Evolutionary conservation across 2,888 invertebrate species (phyloP), one percentile per base, ranked within the genome.

Genomic region (Drosophila rellima): DNA sequence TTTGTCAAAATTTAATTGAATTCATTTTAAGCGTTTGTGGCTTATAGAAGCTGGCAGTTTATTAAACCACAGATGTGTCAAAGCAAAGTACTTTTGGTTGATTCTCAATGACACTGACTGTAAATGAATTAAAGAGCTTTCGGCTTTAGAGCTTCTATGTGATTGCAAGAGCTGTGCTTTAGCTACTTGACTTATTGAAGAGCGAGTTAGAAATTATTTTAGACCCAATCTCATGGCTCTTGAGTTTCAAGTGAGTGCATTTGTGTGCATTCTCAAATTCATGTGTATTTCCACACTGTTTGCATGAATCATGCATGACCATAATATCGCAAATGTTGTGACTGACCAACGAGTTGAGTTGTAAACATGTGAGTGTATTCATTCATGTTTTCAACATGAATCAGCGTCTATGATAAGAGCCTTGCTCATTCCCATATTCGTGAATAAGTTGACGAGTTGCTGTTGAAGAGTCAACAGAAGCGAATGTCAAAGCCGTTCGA

Each of bases 191-290:
- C 40, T 56, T 56, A 29, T 45, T 39, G 42, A 72, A 73, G 52
- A 26, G 33, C 52, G 23, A 31, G 26, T 26, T 63, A 2, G 35
- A 35, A 61, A 61, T 40, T 70, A 52, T 18, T 62, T 67, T 55
- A 13, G 55, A 29, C 37, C 8, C 69, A 74, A 64, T 78, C 78
- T 44, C 47, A 62, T 42, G 62, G 59, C 35, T 44, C 55, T 66
- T 67, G 59, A 76, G 42, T 18, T 39, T 39, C 26, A 39, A 65
- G 48, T 65, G 60, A 33, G 11, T 65, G 37, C 47, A 52, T 59
- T 66, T 44, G 42, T 13, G 31, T 18, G 51, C 51, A 68, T 48
- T 68, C 52, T 20, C 20, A 33, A 62, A 73, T 45, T 74, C 68
- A 52, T 63, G 69, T 69, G 15, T 66, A 15, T n/a, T 23, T 44